Percentiles rank a stretch among this genome's conserved stretches.
phyloP scores from a whole-genome alignment of 1,140 invertebrate species.

The Cardiocondyla obscurior region DNA sequence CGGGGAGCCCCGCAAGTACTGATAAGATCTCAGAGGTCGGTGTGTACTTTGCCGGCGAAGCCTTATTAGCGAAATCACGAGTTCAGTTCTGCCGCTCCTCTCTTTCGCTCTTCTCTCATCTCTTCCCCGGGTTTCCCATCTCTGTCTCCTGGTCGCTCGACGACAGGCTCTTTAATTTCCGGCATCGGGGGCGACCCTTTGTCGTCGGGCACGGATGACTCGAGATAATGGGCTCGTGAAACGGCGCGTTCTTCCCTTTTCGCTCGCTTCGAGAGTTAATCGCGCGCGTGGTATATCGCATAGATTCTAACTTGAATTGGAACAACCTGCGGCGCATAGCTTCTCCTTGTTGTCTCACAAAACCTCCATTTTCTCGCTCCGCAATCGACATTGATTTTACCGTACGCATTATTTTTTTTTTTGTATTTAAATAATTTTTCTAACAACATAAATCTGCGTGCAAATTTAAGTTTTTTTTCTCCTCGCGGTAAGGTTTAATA shows the following conservation, averaged over 20 bases:
- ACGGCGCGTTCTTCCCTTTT: constrained; percentile 16
- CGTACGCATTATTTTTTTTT: neutral
- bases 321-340: neutral
- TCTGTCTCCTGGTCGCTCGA: neutral
- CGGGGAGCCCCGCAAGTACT: constrained; percentile 25
- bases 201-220: constrained; percentile 46
- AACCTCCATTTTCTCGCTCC: constrained; percentile 26
- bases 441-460: neutral
- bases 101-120: neutral
- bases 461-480: too few species aligned
- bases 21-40: constrained; percentile 18
- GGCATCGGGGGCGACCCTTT: constrained; percentile 50
- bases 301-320: constrained; percentile 37
- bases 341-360: constrained; percentile 1
- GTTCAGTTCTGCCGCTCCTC: neutral
- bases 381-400: neutral
- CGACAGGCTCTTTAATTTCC: constrained; percentile 43
- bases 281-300: constrained; percentile 28
- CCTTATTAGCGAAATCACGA: constrained; percentile 59
- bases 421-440: neutral
- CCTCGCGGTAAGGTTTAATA: too few species aligned
- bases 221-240: constrained; percentile 59
- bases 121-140: neutral
- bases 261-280: constrained; percentile 29
- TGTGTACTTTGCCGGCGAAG: constrained; percentile 38